These are phyloP conservation scores for Otolemur garnettii DNA, from an alignment of 2,113 vertebrate species.

Conservation along the genomic window DNA sequence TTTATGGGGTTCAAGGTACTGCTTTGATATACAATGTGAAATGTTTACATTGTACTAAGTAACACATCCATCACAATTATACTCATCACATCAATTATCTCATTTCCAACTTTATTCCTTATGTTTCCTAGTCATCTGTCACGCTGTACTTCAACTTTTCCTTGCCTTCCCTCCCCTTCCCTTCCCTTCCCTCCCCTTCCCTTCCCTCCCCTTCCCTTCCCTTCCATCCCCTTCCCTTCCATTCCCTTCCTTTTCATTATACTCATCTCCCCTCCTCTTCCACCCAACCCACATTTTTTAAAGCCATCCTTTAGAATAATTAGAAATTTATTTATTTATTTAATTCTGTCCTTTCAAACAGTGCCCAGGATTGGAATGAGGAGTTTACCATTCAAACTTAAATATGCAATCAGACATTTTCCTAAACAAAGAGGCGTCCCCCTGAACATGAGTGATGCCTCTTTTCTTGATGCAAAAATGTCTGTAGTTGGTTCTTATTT, in stretches of 20 bases:
- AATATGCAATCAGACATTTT: slow-evolving; percentile 56
- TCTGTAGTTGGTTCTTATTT: slow-evolving; percentile 22
- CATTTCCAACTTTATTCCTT: neutral
- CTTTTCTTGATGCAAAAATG: slow-evolving; percentile 46
- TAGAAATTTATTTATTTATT: slow-evolving; percentile 21
- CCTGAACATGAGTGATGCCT: neutral
- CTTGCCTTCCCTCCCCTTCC: neutral
- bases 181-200: neutral
- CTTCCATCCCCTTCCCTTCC: neutral
- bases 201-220: neutral
- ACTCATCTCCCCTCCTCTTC: neutral
- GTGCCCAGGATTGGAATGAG: neutral
- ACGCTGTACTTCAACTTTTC: neutral
- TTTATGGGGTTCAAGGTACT: too few relatives aligned
- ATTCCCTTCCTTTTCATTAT: neutral
- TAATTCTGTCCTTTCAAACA: slow-evolving; percentile 47
- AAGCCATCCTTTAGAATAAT: slow-evolving; percentile 43
- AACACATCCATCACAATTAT: too few relatives aligned
- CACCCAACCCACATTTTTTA: neutral
- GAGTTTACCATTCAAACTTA: slow-evolving; percentile 16
- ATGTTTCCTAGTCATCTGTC: neutral
- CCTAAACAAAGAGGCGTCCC: slow-evolving; percentile 37
- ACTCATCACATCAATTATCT: neutral
- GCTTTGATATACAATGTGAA: too few relatives aligned
- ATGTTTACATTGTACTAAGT: too few relatives aligned